Conservation (phyloP, 2,113 vertebrate species). For the Sigmodon hispidus region DNA sequence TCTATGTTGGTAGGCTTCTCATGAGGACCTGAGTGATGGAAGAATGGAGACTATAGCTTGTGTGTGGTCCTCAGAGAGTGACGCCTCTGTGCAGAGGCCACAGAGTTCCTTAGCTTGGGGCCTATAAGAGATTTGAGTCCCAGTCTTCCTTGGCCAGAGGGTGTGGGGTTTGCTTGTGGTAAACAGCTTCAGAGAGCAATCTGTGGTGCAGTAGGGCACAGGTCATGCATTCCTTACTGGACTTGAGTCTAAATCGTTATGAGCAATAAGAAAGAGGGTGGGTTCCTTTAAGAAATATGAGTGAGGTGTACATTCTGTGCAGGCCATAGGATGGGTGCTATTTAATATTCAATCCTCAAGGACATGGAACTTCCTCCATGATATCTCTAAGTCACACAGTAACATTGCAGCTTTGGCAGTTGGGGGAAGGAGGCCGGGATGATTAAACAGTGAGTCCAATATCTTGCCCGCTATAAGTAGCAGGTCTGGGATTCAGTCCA, state of each 20-base stretch:
- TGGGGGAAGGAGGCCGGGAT: background rate
- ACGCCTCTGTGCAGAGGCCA: background rate
- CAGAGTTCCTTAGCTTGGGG: background rate
- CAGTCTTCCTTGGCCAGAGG: slow-evolving; percentile 5
- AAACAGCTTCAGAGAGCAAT: background rate
- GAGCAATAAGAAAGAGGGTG: background rate
- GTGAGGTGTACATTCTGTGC: background rate
- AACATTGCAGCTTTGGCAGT: background rate
- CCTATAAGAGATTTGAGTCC: background rate
- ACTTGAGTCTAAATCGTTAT: background rate
- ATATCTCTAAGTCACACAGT: background rate
- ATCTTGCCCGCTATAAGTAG: background rate
- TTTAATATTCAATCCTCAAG: background rate
- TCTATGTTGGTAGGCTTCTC: background rate
- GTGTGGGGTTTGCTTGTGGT: background rate
- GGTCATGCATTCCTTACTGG: background rate
- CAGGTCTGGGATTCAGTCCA: background rate
- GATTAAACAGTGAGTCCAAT: background rate
- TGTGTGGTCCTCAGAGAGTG: background rate
- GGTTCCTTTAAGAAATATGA: background rate
- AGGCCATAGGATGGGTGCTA: background rate
- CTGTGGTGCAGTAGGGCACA: background rate
- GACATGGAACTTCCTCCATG: background rate
- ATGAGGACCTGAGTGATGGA: background rate
- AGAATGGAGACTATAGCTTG: background rate